A percentile compares a stretch with the other conserved stretches of the same genome.
Evolutionary conservation across 2,113 vertebrate species (phyloP).

Genomic region (Cathartes aura): DNA sequence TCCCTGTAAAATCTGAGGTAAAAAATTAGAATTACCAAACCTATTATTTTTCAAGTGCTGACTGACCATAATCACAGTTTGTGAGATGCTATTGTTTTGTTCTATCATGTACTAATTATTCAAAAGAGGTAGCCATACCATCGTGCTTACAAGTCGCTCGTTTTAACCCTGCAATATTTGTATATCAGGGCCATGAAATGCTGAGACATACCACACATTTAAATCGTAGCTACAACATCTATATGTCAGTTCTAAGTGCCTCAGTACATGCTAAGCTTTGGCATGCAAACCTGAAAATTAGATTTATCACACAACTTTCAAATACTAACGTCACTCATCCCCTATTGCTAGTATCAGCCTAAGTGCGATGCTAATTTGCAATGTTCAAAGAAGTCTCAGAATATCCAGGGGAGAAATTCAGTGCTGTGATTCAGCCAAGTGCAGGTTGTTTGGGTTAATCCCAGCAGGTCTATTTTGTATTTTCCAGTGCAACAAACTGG

Average conservation of each 20-base stretch:
- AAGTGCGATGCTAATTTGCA: not conserved
- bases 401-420: not conserved
- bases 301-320: not conserved
- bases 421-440: not conserved
- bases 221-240: not conserved
- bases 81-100: not conserved
- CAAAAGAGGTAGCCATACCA: not conserved
- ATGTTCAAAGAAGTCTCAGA: not conserved
- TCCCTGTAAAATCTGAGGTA: not conserved
- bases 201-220: not conserved
- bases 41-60: not conserved
- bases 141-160: not conserved
- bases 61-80: not conserved
- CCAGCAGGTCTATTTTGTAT: not conserved
- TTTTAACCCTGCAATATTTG: not conserved
- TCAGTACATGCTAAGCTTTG: not conserved
- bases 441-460: not conserved
- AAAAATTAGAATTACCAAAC: not conserved
- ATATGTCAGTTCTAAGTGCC: not conserved
- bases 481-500: not conserved
- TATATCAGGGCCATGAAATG: not conserved
- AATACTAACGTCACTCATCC: not conserved
- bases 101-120: not conserved
- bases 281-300: conserved; percentile 7
- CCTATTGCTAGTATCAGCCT: not conserved